These are phyloP conservation scores for Frieseomelitta varia DNA, from an alignment of 1,140 invertebrate species.

Conservation along the genomic window DNA sequence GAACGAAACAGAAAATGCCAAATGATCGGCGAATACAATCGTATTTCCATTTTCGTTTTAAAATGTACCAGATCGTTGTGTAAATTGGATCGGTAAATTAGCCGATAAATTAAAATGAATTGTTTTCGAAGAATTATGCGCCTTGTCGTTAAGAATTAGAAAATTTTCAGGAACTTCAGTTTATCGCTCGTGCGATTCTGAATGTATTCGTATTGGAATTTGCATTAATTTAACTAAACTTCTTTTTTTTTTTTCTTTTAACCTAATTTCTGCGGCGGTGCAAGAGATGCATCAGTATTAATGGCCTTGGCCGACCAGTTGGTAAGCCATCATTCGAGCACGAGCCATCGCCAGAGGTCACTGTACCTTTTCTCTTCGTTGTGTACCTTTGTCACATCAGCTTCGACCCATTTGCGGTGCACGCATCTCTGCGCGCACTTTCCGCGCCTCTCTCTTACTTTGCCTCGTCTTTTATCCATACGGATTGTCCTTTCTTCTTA, in stretches of 20 bases:
- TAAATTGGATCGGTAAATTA: too few relatives aligned
- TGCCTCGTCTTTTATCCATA: background rate
- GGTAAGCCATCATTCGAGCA: slow-evolving; percentile 71
- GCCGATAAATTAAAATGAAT: too few relatives aligned
- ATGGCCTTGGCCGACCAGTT: slow-evolving; percentile 75
- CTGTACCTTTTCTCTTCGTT: slow-evolving; percentile 64
- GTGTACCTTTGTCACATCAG: slow-evolving; percentile 47
- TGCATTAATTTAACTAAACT: slow-evolving; percentile 12
- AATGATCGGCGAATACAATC: background rate
- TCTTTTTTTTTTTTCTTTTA: background rate
- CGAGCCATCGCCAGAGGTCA: slow-evolving; percentile 67
- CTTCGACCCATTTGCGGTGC: slow-evolving; percentile 38
- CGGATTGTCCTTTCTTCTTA: background rate
- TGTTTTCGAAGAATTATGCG: too few relatives aligned
- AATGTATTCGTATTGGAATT: background rate
- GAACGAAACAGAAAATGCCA: background rate
- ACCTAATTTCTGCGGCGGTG: background rate
- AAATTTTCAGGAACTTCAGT: too few relatives aligned
- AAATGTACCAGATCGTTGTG: too few relatives aligned
- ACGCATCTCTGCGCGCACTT: slow-evolving; percentile 1
- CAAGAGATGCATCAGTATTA: slow-evolving; percentile 59
- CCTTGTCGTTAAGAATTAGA: too few relatives aligned
- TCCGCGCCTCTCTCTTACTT: background rate
- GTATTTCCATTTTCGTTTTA: background rate
- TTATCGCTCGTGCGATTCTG: background rate